Conservation (phyloP, 2,888 invertebrate genomes). For the Temnothorax rugatulus region DNA sequence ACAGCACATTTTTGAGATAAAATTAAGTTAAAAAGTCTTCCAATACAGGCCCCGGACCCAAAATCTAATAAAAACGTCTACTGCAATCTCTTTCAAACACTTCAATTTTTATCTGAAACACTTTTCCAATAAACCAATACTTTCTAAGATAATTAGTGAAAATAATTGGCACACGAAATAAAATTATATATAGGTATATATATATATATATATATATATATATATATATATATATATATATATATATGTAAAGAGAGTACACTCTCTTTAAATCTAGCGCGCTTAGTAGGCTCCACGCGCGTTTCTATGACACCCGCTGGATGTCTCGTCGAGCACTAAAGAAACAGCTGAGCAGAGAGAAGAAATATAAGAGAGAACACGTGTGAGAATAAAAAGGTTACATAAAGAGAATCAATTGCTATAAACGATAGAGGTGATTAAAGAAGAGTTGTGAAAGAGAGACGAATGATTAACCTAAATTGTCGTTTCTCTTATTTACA, state of each 20-base stretch:
- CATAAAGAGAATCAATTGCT: not conserved
- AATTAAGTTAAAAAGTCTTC: too few species aligned
- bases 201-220: too few species aligned
- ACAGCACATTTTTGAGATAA: too few species aligned
- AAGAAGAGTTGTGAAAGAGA: not conserved
- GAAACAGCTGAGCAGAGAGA: not conserved
- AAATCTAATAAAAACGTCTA: too few species aligned
- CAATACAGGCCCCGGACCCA: too few species aligned
- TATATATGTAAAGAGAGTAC: conserved; percentile 39
- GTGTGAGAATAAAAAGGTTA: not conserved
- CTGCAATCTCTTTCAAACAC: too few species aligned
- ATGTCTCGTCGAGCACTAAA: not conserved
- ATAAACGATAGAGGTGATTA: not conserved
- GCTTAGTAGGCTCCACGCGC: not conserved
- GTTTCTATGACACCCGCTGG: not conserved
- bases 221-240: too few species aligned
- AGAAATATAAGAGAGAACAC: not conserved
- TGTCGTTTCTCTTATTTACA: conserved; percentile 2
- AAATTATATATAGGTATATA: too few species aligned
- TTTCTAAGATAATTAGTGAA: too few species aligned
- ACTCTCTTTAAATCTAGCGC: not conserved
- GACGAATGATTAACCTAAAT: not conserved
- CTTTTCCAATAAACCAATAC: too few species aligned
- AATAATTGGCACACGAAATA: too few species aligned
- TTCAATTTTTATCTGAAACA: too few species aligned